Conservation (phyloP, 2,888 invertebrate species). For the Eupithecia inturbata region DNA sequence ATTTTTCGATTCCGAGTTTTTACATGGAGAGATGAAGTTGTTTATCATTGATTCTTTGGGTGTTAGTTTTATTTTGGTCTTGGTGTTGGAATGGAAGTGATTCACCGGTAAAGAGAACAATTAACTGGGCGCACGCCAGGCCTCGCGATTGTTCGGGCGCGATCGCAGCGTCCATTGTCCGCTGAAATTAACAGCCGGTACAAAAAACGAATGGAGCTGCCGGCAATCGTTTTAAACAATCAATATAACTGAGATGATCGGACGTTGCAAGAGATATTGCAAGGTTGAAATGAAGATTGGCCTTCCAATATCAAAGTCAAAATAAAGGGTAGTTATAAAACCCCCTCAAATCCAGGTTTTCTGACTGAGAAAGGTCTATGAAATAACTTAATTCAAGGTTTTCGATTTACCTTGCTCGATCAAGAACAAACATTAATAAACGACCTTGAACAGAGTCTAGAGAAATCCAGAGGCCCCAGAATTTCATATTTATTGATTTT, state of each 20-base stretch:
- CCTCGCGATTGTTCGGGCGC: constrained; percentile 65
- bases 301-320: neutral
- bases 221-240: constrained; percentile 40
- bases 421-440: constrained; percentile 30
- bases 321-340: neutral
- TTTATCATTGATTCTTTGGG: constrained; percentile 49
- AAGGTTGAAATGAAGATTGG: neutral
- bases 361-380: neutral
- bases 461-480: constrained; percentile 44
- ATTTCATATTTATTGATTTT: constrained; percentile 56
- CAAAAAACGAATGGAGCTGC: constrained; percentile 61
- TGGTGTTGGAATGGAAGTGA: constrained; percentile 63
- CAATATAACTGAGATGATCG: constrained; percentile 32
- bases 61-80: constrained; percentile 47
- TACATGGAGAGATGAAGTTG: constrained; percentile 44
- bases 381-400: neutral
- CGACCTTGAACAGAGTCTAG: constrained; percentile 50
- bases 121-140: constrained; percentile 69
- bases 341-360: neutral
- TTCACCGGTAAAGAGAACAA: constrained; percentile 69
- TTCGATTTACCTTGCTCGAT: constrained; percentile 4
- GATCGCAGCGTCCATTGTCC: constrained; percentile 70
- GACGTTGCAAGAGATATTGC: constrained; percentile 8
- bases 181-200: constrained; percentile 68
- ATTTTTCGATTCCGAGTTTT: constrained; percentile 32